Conservation (phyloP, 1,140 invertebrate species). For the Cydia splendana region DNA sequence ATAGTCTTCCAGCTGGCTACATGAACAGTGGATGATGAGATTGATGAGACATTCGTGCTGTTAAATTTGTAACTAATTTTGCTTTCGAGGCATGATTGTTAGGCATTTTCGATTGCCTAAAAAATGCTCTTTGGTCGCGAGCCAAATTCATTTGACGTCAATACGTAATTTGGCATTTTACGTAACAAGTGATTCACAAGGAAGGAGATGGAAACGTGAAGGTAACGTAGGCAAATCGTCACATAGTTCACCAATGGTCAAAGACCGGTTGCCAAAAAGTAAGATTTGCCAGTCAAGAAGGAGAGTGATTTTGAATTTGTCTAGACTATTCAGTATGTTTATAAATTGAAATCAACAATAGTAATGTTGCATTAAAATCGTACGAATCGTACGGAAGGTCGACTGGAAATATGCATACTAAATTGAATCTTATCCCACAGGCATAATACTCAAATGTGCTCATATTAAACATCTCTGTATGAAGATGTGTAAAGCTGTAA, state of each 20-base stretch:
- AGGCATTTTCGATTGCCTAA: conserved; percentile 17
- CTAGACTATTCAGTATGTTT: not conserved
- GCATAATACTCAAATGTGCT: not conserved
- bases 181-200: not conserved
- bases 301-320: too few relatives aligned
- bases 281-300: too few relatives aligned
- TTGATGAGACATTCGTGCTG: not conserved
- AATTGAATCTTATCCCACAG: not conserved
- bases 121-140: conserved; percentile 7
- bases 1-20: too few relatives aligned
- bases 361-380: not conserved
- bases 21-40: too few relatives aligned
- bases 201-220: not conserved
- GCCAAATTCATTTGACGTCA: conserved; percentile 23
- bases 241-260: not conserved
- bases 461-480: not conserved
- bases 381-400: not conserved
- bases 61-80: not conserved
- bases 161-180: conserved; percentile 18
- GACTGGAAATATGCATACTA: not conserved
- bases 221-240: not conserved
- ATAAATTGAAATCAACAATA: conserved; percentile 1
- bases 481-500: not conserved
- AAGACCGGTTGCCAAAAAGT: too few relatives aligned
- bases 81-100: not conserved